Conservation (phyloP, 2,797 vertebrate species). For the Pseudochirops cupreus region DNA sequence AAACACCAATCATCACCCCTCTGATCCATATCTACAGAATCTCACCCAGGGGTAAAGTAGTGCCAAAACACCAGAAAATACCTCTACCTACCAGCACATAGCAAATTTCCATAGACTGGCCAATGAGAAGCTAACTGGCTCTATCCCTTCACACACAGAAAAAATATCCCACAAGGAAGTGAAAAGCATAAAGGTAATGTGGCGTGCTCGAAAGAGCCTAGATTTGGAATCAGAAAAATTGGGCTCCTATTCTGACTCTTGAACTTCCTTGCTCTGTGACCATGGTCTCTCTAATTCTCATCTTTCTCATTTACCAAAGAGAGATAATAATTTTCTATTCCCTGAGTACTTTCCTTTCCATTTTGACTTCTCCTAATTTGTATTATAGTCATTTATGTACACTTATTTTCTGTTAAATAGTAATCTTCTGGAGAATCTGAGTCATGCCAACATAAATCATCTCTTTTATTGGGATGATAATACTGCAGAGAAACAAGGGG, state of each 20-base stretch:
- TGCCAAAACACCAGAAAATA: not conserved
- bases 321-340: not conserved
- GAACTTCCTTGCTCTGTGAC: not conserved
- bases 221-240: not conserved
- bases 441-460: not conserved
- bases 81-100: not conserved
- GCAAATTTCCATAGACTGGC: not conserved
- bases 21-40: not conserved
- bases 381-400: not conserved
- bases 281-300: not conserved
- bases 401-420: not conserved
- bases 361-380: not conserved
- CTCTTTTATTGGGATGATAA: not conserved
- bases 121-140: not conserved
- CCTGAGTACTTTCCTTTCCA: not conserved
- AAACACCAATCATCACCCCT: not conserved
- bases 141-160: not conserved
- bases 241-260: not conserved
- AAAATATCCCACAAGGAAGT: not conserved
- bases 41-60: not conserved
- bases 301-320: not conserved
- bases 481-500: not conserved
- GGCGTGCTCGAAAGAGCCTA: not conserved
- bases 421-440: not conserved
- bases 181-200: not conserved